phyloP scores from a whole-genome alignment of 2,797 vertebrate species.

The Lagodon rhomboides region DNA sequence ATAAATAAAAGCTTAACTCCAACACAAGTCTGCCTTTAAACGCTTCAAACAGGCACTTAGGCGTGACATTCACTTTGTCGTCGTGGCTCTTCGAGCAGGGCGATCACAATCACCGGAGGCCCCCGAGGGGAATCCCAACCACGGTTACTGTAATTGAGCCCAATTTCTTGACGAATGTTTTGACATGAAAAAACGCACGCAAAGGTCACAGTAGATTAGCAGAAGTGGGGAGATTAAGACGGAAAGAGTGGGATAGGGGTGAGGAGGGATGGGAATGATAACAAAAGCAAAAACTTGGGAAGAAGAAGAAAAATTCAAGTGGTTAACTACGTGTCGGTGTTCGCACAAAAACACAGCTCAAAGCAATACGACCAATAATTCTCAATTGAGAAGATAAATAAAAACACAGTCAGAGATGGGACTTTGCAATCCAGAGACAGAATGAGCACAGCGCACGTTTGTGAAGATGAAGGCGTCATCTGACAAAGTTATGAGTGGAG shows the following conservation, averaged over 20 bases:
- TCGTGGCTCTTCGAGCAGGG: neutral
- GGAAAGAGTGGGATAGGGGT: neutral
- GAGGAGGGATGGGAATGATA: neutral
- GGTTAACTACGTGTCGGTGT: too few relatives aligned
- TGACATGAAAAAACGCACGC: conserved; percentile 15
- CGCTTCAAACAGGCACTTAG: neutral
- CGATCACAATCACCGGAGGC: neutral
- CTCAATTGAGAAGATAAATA: neutral
- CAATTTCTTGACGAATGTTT: conserved; percentile 6
- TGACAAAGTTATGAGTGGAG: conserved; percentile 12
- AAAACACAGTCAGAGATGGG: neutral
- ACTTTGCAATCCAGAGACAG: neutral
- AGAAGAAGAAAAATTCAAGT: neutral
- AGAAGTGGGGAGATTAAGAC: neutral
- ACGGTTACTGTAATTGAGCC: neutral
- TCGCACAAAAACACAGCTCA: neutral
- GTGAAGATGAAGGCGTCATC: neutral
- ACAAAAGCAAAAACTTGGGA: neutral
- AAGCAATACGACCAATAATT: neutral
- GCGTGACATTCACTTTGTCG: neutral
- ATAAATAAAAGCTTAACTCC: neutral
- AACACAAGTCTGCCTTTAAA: neutral
- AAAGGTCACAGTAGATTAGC: conserved; percentile 18
- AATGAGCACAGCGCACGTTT: neutral
- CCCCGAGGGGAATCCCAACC: neutral